These are phyloP conservation scores for Indri indri DNA, from an alignment of 2,113 vertebrate genomes.

Conservation along the genomic window DNA sequence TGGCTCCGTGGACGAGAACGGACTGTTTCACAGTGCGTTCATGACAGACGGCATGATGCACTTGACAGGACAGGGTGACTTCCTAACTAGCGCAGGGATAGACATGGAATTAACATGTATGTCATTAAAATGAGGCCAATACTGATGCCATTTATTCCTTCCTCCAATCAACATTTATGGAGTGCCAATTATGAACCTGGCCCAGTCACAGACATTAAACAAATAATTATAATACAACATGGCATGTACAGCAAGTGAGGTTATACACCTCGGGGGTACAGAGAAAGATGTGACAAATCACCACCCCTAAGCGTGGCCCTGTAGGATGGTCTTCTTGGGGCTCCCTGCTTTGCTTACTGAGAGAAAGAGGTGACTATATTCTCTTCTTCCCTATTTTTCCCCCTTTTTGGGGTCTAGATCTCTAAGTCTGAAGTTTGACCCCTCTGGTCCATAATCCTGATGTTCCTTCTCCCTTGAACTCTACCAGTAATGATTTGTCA, in stretches of 20 bases:
- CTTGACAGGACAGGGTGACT: background rate
- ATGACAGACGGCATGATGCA: accelerated
- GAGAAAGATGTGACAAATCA: too few relatives aligned
- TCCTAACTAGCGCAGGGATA: background rate
- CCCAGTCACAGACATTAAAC: background rate
- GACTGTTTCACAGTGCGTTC: background rate
- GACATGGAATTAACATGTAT: background rate
- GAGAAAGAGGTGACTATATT: background rate
- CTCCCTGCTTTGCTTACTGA: background rate
- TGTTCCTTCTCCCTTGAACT: background rate
- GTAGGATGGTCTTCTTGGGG: too few relatives aligned
- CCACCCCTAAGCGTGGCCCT: accelerated
- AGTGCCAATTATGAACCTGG: background rate
- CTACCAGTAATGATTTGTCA: background rate
- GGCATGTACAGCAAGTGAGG: background rate
- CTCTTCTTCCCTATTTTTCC: background rate
- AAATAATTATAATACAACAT: background rate
- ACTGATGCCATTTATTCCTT: too few relatives aligned
- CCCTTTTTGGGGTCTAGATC: background rate
- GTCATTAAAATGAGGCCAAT: background rate
- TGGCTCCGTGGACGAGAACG: accelerated
- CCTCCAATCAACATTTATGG: background rate
- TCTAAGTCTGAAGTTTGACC: background rate
- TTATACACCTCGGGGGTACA: background rate
- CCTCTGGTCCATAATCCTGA: background rate